Evolutionary conservation across 2,113 vertebrate species (phyloP).

Genomic region (Mus pahari): DNA sequence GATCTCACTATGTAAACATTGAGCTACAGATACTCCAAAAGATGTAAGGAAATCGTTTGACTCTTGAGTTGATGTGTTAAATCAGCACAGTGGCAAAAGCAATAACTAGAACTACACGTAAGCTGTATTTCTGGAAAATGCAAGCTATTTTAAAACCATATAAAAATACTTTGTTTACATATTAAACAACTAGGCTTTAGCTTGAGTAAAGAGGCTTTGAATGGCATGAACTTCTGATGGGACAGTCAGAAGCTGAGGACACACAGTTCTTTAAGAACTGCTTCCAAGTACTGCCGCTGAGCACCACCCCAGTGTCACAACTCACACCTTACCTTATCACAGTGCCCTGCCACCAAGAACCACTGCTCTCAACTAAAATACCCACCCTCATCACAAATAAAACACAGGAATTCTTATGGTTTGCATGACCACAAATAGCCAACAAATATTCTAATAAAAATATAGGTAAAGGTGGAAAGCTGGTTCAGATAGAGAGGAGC

Average conservation of each 20-base stretch:
- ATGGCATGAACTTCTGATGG: slow-evolving; percentile 19
- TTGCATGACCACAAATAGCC: not conserved
- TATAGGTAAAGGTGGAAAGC: not conserved
- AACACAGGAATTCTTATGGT: not conserved
- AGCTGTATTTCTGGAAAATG: not conserved
- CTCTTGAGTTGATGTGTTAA: not conserved
- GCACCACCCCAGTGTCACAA: not conserved
- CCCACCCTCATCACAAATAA: not conserved
- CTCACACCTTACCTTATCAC: not conserved
- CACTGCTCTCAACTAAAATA: not conserved
- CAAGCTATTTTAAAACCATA: not conserved
- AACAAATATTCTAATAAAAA: slow-evolving; percentile 35
- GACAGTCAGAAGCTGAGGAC: not conserved
- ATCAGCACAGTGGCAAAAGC: slow-evolving; percentile 17
- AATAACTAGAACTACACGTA: not conserved
- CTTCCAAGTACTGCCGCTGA: not conserved
- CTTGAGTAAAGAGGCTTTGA: slow-evolving; percentile 10
- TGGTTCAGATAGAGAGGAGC: not conserved
- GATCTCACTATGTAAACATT: not conserved
- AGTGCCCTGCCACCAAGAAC: not conserved
- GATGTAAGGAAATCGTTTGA: not conserved
- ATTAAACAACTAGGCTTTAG: not conserved
- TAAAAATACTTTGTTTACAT: not conserved
- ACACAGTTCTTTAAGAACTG: not conserved
- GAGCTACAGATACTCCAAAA: not conserved